Evolutionary conservation across 64 coral and sea anemone species (phyloP).

Genomic region (Stichodactyla mertensii): DNA sequence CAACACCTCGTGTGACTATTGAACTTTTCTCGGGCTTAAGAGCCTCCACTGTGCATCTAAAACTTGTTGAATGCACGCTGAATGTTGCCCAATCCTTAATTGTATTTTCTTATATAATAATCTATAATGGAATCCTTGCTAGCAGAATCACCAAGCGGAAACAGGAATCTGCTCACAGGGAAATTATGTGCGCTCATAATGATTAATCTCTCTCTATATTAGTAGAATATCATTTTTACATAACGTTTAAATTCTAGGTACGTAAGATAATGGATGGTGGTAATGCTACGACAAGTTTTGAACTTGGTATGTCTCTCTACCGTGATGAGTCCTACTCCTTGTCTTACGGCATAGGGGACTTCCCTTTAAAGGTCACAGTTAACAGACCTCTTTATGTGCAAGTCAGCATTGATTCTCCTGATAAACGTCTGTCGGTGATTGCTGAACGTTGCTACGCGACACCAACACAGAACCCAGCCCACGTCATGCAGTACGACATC

Average conservation of each 20-base stretch:
- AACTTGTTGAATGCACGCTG: too few relatives aligned
- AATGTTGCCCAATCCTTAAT: too few relatives aligned
- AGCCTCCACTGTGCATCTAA: too few relatives aligned
- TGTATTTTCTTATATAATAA: too few relatives aligned
- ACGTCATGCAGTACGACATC: conserved; percentile 23
- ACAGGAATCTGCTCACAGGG: too few relatives aligned
- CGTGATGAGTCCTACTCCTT: conserved; percentile 31
- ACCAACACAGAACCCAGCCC: conserved; percentile 61
- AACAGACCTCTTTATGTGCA: conserved; percentile 45
- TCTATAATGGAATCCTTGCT: too few relatives aligned
- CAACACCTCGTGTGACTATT: too few relatives aligned
- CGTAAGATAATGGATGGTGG: conserved; percentile 42
- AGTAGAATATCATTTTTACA: neutral
- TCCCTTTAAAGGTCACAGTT: conserved; percentile 43
- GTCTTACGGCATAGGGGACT: conserved; percentile 38
- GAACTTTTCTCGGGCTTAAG: too few relatives aligned
- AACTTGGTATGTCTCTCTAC: conserved; percentile 44
- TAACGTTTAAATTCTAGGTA: conserved; percentile 1
- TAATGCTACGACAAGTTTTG: conserved; percentile 34
- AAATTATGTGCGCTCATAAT: too few relatives aligned
- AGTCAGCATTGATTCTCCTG: conserved; percentile 68
- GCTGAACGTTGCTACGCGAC: conserved; percentile 83
- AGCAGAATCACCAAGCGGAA: too few relatives aligned
- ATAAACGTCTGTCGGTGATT: conserved; percentile 51
- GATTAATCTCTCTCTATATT: too few relatives aligned